Base-by-base conservation (phyloP, 2,888 invertebrate species). In the Pelosia muscerda region DNA sequence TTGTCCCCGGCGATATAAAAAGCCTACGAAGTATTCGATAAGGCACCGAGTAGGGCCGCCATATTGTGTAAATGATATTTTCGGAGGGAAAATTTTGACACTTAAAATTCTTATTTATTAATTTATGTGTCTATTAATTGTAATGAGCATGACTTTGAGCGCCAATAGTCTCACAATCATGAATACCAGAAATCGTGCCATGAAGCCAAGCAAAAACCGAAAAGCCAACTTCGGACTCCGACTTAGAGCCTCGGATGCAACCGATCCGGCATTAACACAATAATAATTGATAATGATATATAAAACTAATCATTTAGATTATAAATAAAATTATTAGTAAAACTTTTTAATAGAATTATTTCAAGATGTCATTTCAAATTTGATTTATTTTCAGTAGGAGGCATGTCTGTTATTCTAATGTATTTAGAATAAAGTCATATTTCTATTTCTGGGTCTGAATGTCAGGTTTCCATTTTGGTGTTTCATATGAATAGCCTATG, bases 11-110 rank as follows among this genome's bases (percentile, higher is more conserved):
- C 65, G 79, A 76, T 81, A 82, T 83, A 82, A 79, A 82, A 84
- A 83, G 81, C 79, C 79, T 78, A 70, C 68, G 73, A 76, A 82
- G 81, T 77, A 78, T 78, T 83, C 82, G 81, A 86, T 86, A 84
- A 82, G 74, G 65, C 65, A 59, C 60, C 68, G 70, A 68, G 54
- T 66, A 80, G 78, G 70, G 67, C 22, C 65, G 72, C 42, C 70
- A 38, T 26, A 28, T 23, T 69, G 63, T 55, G 34, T 58, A 59
- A 53, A 60, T 9, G n/a, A 58, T 61, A 59, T 54, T 64, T 23
- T 25, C 53, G 59, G 55, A 55, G 31, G 11, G 15, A 23, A 62
- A 15, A 59, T 31, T 56, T 2, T 26, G 19, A n/a, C 49, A 26
- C 9, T 11, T 53, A 23, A 19, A 28, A 4, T 31, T 13, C 15